Conservation (phyloP, 2,797 vertebrate species). For the Spea hammondii region DNA sequence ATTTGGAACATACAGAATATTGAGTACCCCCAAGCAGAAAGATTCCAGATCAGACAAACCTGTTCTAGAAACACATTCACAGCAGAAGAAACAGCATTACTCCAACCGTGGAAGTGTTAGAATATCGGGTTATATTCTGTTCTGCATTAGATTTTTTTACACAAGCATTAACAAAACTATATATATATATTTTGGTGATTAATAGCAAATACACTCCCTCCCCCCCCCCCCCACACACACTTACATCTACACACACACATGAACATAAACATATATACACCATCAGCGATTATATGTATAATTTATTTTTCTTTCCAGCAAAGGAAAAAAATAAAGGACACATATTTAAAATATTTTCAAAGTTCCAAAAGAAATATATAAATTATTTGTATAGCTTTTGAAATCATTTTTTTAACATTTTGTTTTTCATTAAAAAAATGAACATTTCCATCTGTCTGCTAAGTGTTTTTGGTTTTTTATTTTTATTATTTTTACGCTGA, state of each 20-base stretch:
- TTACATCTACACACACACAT: constrained; percentile 19
- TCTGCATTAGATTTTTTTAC: not conserved
- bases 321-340: constrained; percentile 49
- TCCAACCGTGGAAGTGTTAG: constrained; percentile 4
- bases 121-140: not conserved
- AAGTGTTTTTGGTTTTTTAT: constrained; percentile 18
- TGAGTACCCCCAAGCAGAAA: not conserved
- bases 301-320: constrained; percentile 53
- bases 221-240: too few species aligned
- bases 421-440: constrained; percentile 45
- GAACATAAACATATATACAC: constrained; percentile 40
- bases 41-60: not conserved
- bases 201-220: not conserved
- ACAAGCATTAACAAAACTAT: too few species aligned
- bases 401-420: constrained; percentile 47
- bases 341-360: constrained; percentile 49
- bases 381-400: constrained; percentile 47
- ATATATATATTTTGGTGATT: too few species aligned
- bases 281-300: constrained; percentile 47
- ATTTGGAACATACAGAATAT: not conserved
- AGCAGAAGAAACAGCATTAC: not conserved
- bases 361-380: constrained; percentile 51
- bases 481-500: too few species aligned
- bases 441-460: constrained; percentile 20
- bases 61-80: not conserved